phyloP scores from a whole-genome alignment of 2,888 invertebrate genomes.

The Allacma fusca region DNA sequence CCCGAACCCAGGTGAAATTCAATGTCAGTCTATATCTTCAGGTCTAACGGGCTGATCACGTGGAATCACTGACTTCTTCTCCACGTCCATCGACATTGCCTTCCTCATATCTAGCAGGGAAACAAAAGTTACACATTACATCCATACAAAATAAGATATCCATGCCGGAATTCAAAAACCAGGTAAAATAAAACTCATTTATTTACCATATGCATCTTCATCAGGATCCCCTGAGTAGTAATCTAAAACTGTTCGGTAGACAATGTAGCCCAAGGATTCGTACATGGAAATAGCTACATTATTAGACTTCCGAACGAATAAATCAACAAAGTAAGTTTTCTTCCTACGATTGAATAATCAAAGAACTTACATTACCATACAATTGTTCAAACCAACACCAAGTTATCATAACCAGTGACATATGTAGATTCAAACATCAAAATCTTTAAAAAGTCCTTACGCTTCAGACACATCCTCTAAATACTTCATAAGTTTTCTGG shows the following conservation, averaged over 20 bases:
- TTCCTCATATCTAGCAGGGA: constrained; percentile 93
- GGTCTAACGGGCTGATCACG: constrained; percentile 92
- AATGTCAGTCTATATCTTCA: constrained; percentile 84
- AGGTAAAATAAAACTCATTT: background rate
- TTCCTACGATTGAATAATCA: constrained; percentile 76
- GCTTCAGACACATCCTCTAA: constrained; percentile 96
- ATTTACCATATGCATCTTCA: constrained; percentile 97
- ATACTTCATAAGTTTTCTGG: constrained; percentile 90
- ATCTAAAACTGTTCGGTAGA: constrained; percentile 94
- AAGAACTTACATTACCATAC: too few species aligned
- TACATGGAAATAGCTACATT: constrained; percentile 98
- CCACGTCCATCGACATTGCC: constrained; percentile 89
- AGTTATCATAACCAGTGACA: background rate
- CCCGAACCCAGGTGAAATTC: background rate
- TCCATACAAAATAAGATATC: too few species aligned
- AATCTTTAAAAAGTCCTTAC: constrained; percentile 66
- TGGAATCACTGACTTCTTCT: constrained; percentile 92
- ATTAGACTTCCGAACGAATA: constrained; percentile 98
- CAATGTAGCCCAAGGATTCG: constrained; percentile 91
- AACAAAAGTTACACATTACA: too few species aligned
- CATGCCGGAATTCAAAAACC: too few species aligned
- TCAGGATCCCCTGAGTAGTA: constrained; percentile 98
- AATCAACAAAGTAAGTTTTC: constrained; percentile 94
- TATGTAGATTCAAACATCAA: constrained; percentile 3
- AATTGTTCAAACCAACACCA: background rate